Evolutionary conservation across 2,113 vertebrate species (phyloP), one percentile per base, ranked within the genome.

Genomic region (Chloebia gouldiae): DNA sequence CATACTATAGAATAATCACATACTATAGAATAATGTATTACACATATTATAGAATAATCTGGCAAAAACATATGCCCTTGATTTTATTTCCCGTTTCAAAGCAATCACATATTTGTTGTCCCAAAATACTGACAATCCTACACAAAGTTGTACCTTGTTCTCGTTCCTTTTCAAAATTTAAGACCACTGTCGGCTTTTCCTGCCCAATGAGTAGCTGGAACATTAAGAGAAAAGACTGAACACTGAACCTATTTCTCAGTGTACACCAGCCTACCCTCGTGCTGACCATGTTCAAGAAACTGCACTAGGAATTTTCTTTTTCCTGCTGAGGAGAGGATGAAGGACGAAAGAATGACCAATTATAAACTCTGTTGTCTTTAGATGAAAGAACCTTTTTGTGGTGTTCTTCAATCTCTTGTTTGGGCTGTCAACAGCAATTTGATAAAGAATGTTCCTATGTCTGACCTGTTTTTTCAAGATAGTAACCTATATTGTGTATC

Each of bases 371-470:
- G 97, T 87, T 97, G 97, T 96, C 95, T 97, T 82, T 97, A 98
- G 94, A 98, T 98, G 98, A 98, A 98, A 98, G 98, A 97, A 96
- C 97, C 97, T 97, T 97, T 98, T 89, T 98, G 98, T 97, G 92
- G 94, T 92, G 92, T 96, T 96, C 94, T 96, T 95, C 97, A 90
- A 87, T 96, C 97, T 96, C 97, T 98, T 97, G 98, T 96, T 97
- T 95, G 96, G 97, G 97, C 98, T 98, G 98, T 98, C 98, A 98
- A 96, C 97, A 98, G 97, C 97, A 97, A 98, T 98, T 98, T 98
- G 97, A 97, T 86, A 95, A 97, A 98, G 97, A 97, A 97, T 95
- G 96, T 96, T 95, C 96, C 95, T 95, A 51, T 71, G 94, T 85
- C 94, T 98, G 98, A 98, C 98, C 98, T 98, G 98, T 95, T 98